Evolutionary conservation across 2,797 vertebrate genomes (phyloP), one percentile per base, ranked within the genome.

Genomic region (Sarcophilus harrisii): DNA sequence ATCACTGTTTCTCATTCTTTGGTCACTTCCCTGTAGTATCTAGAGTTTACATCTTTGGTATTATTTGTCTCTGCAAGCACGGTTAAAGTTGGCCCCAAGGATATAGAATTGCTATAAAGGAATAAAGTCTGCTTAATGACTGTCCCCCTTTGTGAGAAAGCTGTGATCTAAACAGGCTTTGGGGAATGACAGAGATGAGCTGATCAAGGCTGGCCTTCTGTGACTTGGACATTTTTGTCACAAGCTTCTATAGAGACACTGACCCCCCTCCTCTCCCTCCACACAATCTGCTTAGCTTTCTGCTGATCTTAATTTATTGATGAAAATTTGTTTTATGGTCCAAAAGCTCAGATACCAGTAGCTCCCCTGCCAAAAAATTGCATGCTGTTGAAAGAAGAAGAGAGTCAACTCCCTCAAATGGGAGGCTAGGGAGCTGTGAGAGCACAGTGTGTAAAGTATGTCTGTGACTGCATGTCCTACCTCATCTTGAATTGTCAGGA

Each of bases 301-400:
- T n/a, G 90, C 97, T 97, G 96, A 98, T 98, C 97, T 98, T 98
- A 97, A 97, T 98, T 98, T 98, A 98, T 97, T 97, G 97, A 98
- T 97, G 97, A 96, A 97, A 98, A 98, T 97, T 98, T 97, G 97
- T 97, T 97, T 98, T 97, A 97, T 5, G 91, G 97, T 97, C 94
- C 97, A 96, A 93, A 87, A 96, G 96, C 95, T 62, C 97, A 98
- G 97, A 97, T 94, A 27, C 96, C 96, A 95, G 94, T 94, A 95
- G 95, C 96, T 97, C 94, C 94, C 55, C 94, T 97, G 97, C 96
- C 97, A 97, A 97, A 95, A 97, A 94, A 94, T 96, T 96, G 95
- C 96, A 89, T 0, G 60, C 73, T 90, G 0, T 11, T 92, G 57
- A 94, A 87, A 96, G 92, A 59, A 95, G 93, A 95, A 96, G 95